Conservation (phyloP, 1,140 invertebrate genomes). For the Philaenus spumarius region DNA sequence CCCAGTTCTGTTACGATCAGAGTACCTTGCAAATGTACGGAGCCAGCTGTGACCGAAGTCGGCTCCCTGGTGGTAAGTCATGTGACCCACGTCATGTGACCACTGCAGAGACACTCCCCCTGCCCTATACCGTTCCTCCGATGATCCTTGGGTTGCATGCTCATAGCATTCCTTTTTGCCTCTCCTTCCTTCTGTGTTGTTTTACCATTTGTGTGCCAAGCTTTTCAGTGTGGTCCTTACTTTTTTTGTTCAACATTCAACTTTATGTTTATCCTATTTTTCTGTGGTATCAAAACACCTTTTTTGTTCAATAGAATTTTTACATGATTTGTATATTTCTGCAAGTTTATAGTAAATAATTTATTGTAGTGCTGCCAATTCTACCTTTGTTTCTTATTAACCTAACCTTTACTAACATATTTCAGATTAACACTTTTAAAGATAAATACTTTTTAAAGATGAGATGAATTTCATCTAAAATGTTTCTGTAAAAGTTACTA, state of each 20-base stretch:
- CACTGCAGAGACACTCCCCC: constrained; percentile 16
- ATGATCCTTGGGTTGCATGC: constrained; percentile 2
- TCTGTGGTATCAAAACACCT: neutral
- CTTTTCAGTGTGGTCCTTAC: constrained; percentile 10
- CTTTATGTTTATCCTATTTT: neutral
- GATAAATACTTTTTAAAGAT: too few relatives aligned
- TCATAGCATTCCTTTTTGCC: too few relatives aligned
- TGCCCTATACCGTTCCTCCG: neutral
- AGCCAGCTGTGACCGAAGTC: constrained; percentile 45
- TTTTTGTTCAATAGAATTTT: too few relatives aligned
- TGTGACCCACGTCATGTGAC: constrained; percentile 21
- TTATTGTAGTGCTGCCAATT: too few relatives aligned
- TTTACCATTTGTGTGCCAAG: constrained; percentile 4
- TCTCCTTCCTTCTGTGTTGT: neutral
- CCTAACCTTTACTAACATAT: too few relatives aligned
- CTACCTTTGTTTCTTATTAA: too few relatives aligned
- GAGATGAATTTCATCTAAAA: too few relatives aligned
- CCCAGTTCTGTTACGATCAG: constrained; percentile 55
- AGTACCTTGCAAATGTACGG: constrained; percentile 37
- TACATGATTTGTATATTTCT: too few relatives aligned
- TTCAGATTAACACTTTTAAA: too few relatives aligned
- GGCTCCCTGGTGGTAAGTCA: constrained; percentile 52
- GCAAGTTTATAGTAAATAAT: too few relatives aligned
- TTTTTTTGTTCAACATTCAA: constrained; percentile 3
- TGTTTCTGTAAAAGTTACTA: too few relatives aligned